Conservation (phyloP, 2,113 vertebrate genomes). For the Ivindomyrus marchei region DNA sequence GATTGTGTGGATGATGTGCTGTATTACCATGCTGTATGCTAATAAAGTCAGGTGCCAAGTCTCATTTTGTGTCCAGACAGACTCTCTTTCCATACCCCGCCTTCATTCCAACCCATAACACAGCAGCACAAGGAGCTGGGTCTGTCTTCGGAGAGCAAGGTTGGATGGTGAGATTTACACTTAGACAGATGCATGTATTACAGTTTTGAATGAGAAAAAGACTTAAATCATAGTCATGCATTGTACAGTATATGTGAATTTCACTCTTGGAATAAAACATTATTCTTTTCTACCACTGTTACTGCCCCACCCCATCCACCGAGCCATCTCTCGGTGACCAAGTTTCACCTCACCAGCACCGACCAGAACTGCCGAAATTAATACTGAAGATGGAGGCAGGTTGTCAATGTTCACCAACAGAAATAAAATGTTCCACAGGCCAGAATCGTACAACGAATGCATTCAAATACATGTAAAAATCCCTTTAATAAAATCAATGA, state of each 20-base stretch:
- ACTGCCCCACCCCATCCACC: not conserved
- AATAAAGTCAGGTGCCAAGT: not conserved
- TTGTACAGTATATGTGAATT: not conserved
- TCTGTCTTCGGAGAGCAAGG: not conserved
- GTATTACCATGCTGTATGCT: not conserved
- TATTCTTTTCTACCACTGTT: not conserved
- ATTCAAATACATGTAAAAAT: not conserved
- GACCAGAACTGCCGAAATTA: not conserved
- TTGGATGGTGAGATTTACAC: not conserved
- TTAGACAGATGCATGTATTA: not conserved
- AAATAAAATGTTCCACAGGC: not conserved
- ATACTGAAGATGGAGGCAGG: not conserved
- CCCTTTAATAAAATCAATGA: not conserved
- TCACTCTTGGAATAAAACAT: not conserved
- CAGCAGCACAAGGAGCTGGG: not conserved
- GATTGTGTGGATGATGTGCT: not conserved
- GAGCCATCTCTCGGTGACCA: not conserved
- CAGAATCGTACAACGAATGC: not conserved
- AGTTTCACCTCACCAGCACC: not conserved
- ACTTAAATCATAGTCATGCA: not conserved
- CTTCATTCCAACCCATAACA: not conserved
- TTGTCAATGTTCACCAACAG: not conserved
- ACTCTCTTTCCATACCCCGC: not conserved
- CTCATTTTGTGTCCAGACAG: not conserved
- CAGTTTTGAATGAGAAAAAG: not conserved